A percentile compares a stretch with the other conserved stretches of the same genome.
Evolutionary conservation across 1,140 invertebrate genomes (phyloP).

Genomic region (Tribolium castaneum): DNA sequence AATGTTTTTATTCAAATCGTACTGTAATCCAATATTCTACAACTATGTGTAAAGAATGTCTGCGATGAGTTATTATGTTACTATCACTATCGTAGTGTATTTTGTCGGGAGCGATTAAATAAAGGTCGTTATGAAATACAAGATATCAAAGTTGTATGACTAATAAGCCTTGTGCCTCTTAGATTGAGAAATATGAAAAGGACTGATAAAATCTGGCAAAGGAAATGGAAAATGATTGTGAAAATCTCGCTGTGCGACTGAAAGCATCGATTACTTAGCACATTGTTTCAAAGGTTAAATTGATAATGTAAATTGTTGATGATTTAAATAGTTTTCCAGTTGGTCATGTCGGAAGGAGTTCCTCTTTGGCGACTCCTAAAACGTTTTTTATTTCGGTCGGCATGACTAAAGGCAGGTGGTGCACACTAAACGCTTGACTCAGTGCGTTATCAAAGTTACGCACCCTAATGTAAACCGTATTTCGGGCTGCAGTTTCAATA

Average conservation of each 20-base stretch:
- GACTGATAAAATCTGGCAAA: not conserved
- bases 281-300: constrained; percentile 3
- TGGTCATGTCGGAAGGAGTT: not conserved
- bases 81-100: not conserved
- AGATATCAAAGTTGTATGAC: not conserved
- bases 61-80: not conserved
- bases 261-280: not conserved
- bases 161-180: not conserved
- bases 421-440: constrained; percentile 26
- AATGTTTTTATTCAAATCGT: no score
- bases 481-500: not conserved
- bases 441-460: constrained; percentile 20
- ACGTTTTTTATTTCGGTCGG: constrained; percentile 7
- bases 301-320: not conserved
- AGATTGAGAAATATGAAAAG: not conserved
- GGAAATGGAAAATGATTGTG: not conserved
- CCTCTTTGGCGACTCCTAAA: not conserved
- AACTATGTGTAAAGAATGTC: not conserved
- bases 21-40: no score
- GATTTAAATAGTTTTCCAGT: not conserved
- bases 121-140: not conserved
- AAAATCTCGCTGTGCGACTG: not conserved
- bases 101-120: not conserved
- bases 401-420: constrained; percentile 29
- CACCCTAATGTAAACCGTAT: not conserved